phyloP scores from a whole-genome alignment of 2,113 vertebrate species.

The Esox niger region DNA sequence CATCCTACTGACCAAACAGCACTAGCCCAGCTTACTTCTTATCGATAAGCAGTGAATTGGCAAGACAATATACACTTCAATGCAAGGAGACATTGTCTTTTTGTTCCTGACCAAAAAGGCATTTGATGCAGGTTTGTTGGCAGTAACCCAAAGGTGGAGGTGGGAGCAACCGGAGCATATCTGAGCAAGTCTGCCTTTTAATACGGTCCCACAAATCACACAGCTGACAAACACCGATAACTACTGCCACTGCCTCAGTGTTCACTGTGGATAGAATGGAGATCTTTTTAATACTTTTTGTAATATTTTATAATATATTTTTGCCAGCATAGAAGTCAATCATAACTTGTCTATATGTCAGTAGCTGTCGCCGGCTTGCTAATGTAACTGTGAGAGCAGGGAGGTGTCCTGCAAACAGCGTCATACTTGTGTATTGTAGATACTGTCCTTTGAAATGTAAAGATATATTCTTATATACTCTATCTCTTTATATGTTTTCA shows the following conservation, averaged over 20 bases:
- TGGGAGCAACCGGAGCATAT: conserved; percentile 6
- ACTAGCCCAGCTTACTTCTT: not conserved
- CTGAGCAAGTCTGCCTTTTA: conserved; percentile 1
- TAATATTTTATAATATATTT: too few species aligned
- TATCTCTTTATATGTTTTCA: not conserved
- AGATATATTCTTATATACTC: not conserved
- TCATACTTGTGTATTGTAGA: not conserved
- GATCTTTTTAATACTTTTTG: too few species aligned
- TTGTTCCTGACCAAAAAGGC: not conserved
- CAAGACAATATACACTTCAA: not conserved
- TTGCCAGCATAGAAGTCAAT: too few species aligned
- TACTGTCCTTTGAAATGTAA: not conserved
- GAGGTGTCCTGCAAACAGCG: too few species aligned
- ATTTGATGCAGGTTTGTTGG: not conserved
- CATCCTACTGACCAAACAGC: too few species aligned
- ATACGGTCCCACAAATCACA: conserved; percentile 15
- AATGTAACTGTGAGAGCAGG: not conserved
- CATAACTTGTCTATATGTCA: not conserved
- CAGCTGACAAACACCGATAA: too few species aligned
- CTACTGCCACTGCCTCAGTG: too few species aligned
- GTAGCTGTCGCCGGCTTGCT: not conserved
- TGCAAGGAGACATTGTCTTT: not conserved
- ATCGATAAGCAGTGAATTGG: not conserved
- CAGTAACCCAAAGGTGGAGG: not conserved
- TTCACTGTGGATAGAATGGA: not conserved